Evolutionary conservation across 2,113 vertebrate genomes (phyloP), one percentile per base, ranked within the genome.

Genomic region (Elgaria multicarinata): DNA sequence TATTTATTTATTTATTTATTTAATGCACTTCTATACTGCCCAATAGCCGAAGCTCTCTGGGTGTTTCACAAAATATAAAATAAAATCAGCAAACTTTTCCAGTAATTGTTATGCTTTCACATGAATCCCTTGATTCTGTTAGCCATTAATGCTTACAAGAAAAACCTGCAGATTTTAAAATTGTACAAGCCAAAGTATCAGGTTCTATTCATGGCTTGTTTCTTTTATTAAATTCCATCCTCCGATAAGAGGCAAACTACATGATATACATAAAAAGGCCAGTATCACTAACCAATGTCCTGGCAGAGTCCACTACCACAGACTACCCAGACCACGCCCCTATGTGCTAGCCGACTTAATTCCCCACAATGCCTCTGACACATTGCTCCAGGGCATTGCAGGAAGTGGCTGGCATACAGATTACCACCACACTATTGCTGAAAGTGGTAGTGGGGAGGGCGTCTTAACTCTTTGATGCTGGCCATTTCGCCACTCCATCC

Each of bases 191-290:
- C 82, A 58, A 58, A 12, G 55, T 13, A 58, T 58, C 31, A 69
- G 67, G 31, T 69, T 69, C 26, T 69, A 20, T 69, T 69, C 91
- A 71, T 75, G 71, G 69, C 33, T 81, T 86, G 83, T 89, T 77
- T 88, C 69, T 81, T 93, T 46, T 75, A 87, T 88, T 1, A 93
- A 93, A 91, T 88, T 71, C 83, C 84, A 46, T 44, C 42, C 24
- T 46, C 39, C 18, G 8, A 10, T 42, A 2, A 9, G 2, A 13
- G 26, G 67, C 67, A 69, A 12, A 33, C 67, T 33, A 69, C 28
- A 33, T 69, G 50, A 53, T 53, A 53, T 62, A 62, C 58, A 62
- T 22, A 20, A 62, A 36, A 33, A 72, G 12, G 71, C 71, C n/a
- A 72, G 71, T 33, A 36, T n/a, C 71, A 72, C 14, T 36, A 36